Evolutionary conservation across 2,113 vertebrate species (phyloP).

Genomic region (Chaetodon auriga): DNA sequence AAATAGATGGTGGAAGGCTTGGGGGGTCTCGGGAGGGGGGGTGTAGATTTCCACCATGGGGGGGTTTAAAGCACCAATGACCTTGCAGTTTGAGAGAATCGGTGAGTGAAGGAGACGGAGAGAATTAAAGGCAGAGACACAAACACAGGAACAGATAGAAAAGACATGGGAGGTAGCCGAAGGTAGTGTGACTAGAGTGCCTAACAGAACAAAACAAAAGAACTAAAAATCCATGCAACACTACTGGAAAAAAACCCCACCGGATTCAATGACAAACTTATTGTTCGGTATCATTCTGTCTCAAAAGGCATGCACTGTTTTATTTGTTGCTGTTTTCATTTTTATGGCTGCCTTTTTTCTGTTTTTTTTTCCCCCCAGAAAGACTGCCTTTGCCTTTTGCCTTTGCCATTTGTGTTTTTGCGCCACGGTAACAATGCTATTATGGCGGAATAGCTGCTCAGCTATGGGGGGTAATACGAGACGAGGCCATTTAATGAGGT

Average conservation of each 20-base stretch:
- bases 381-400: slow-evolving; percentile 62
- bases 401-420: slow-evolving; percentile 56
- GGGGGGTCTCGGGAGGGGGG: slow-evolving; percentile 69
- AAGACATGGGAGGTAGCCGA: slow-evolving; percentile 43
- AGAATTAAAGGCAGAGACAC: slow-evolving; percentile 50
- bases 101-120: slow-evolving; percentile 63
- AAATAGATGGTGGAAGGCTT: slow-evolving; percentile 82
- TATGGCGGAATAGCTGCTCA: slow-evolving; percentile 74
- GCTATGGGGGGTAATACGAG: slow-evolving; percentile 62
- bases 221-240: slow-evolving; percentile 40
- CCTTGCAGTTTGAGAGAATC: slow-evolving; percentile 75
- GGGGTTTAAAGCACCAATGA: slow-evolving; percentile 72
- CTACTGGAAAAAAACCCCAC: slow-evolving; percentile 5
- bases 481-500: slow-evolving; percentile 74
- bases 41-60: slow-evolving; percentile 72
- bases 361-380: slow-evolving; percentile 22
- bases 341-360: slow-evolving; percentile 45
- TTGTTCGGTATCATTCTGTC: slow-evolving; percentile 51
- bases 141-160: slow-evolving; percentile 38
- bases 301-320: slow-evolving; percentile 67
- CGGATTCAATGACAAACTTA: slow-evolving; percentile 40
- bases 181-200: slow-evolving; percentile 67
- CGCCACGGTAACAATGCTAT: slow-evolving; percentile 75
- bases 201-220: slow-evolving; percentile 59
- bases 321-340: slow-evolving; percentile 45